These are phyloP conservation scores for Pectinophora gossypiella DNA, from an alignment of 1,140 invertebrate genomes.

Conservation along the genomic window DNA sequence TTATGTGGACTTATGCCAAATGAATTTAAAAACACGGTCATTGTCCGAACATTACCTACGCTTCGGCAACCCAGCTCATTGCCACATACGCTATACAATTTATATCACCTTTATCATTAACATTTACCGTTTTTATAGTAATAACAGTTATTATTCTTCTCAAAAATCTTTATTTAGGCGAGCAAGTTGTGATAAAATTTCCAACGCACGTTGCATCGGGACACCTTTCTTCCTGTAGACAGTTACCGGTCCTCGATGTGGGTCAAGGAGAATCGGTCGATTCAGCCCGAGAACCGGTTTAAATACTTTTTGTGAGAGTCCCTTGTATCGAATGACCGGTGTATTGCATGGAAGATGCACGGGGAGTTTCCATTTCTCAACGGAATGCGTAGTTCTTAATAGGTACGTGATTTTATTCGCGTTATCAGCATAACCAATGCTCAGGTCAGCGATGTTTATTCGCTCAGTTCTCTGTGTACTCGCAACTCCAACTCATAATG, in stretches of 20 bases:
- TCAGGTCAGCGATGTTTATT: neutral
- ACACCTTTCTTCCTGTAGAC: conserved; percentile 39
- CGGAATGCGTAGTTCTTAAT: neutral
- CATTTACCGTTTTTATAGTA: neutral
- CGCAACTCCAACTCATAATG: too few relatives aligned
- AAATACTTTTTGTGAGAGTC: neutral
- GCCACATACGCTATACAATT: neutral
- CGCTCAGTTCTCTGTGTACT: neutral
- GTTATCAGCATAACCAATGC: neutral
- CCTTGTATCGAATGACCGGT: neutral
- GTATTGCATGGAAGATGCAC: neutral
- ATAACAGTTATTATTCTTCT: neutral
- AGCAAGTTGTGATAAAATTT: neutral
- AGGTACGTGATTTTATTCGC: neutral
- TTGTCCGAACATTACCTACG: conserved; percentile 21
- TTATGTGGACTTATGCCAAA: neutral
- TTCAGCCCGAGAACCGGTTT: conserved; percentile 48
- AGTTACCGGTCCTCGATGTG: conserved; percentile 23
- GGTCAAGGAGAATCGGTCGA: conserved; percentile 55
- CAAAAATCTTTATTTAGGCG: neutral
- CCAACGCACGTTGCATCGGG: conserved; percentile 11
- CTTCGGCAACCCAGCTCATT: conserved; percentile 18
- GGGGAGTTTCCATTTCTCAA: neutral
- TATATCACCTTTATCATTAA: neutral
- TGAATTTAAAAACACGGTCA: conserved; percentile 9